phyloP scores from a whole-genome alignment of 2,113 vertebrate genomes.

The Brachyhypopomus gauderio region DNA sequence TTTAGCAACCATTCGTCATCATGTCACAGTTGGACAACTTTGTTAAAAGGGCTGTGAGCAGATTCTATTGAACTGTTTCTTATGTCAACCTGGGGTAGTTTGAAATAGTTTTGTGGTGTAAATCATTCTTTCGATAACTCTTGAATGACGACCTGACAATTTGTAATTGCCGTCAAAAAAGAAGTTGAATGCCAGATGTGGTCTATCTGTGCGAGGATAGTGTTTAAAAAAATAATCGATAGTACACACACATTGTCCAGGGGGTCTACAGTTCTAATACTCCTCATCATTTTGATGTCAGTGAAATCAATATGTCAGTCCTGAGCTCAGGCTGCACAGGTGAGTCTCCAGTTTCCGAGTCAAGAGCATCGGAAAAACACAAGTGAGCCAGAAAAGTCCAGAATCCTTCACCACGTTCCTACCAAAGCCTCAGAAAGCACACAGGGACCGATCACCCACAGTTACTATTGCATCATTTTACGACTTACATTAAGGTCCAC shows the following conservation, averaged over 20 bases:
- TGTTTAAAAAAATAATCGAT: constrained; percentile 28
- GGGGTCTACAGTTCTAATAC: constrained; percentile 32
- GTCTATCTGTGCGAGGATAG: not conserved
- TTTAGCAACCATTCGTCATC: constrained; percentile 1
- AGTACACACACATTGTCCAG: constrained; percentile 32
- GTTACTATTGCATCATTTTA: not conserved
- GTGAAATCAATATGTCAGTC: constrained; percentile 58
- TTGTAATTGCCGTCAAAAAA: not conserved
- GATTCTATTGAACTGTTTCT: not conserved
- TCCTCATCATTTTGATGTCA: constrained; percentile 54
- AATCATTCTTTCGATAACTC: not conserved
- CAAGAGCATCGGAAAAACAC: constrained; percentile 15
- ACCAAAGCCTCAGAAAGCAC: constrained; percentile 3
- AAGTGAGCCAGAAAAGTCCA: constrained; percentile 14
- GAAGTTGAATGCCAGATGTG: not conserved
- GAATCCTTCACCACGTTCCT: constrained; percentile 10
- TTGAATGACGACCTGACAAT: not conserved
- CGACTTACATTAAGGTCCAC: not conserved
- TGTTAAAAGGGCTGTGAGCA: constrained; percentile 9
- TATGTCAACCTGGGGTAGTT: not conserved
- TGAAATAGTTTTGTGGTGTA: not conserved
- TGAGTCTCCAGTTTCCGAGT: constrained; percentile 37
- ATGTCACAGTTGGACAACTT: not conserved
- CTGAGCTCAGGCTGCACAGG: constrained; percentile 29
- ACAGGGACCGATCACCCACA: not conserved